Conservation (phyloP, 2,888 invertebrate species). For the Ommatoiulus sabulosus region DNA sequence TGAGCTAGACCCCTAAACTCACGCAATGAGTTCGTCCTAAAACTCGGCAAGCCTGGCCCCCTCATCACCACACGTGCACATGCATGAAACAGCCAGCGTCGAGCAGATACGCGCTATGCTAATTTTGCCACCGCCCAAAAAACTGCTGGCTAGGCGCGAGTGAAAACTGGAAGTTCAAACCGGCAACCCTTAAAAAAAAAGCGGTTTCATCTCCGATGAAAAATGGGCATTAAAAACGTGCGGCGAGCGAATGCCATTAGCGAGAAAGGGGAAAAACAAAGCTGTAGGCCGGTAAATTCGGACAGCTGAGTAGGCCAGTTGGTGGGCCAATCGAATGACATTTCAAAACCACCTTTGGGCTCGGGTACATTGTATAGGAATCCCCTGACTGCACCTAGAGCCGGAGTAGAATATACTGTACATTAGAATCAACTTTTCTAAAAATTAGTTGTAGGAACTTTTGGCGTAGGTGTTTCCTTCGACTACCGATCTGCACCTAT, state of each 20-base stretch:
- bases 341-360: not conserved
- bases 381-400: not conserved
- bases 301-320: not conserved
- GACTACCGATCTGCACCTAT: not conserved
- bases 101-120: not conserved
- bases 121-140: conserved; percentile 13
- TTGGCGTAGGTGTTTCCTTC: not conserved
- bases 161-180: not conserved
- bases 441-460: no score
- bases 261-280: not conserved
- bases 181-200: not conserved
- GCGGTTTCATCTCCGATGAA: not conserved
- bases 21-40: conserved; percentile 1
- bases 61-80: conserved; percentile 13
- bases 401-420: not conserved
- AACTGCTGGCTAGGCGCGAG: not conserved
- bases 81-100: not conserved
- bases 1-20: not conserved
- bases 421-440: no score
- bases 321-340: no score
- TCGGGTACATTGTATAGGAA: not conserved
- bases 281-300: no score
- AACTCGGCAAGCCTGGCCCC: conserved; percentile 28
- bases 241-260: no score
- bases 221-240: no score